Conservation (phyloP, 2,888 invertebrate species). For the Rotaria macrura region DNA sequence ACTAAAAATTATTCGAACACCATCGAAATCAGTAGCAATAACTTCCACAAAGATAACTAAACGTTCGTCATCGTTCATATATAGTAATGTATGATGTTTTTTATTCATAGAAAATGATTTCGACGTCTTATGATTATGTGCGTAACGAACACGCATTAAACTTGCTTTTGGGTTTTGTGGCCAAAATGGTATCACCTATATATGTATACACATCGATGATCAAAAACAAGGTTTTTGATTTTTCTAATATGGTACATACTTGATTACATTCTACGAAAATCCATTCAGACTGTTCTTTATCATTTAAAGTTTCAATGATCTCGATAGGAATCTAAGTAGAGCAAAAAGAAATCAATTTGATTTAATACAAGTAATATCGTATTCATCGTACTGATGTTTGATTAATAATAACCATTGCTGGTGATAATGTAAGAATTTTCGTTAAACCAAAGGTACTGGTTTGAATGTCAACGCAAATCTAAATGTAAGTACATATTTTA, state of each 20-base stretch:
- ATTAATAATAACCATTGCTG: constrained; percentile 83
- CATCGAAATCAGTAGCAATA: neutral
- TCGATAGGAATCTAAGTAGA: constrained; percentile 61
- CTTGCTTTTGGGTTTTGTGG: constrained; percentile 5
- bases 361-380: neutral
- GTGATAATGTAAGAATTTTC: constrained; percentile 86
- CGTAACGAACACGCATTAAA: neutral
- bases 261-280: neutral
- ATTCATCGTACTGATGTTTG: constrained; percentile 17
- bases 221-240: neutral
- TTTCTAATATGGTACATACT: neutral
- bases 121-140: constrained; percentile 11
- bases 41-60: neutral
- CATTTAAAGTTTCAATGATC: constrained; percentile 59
- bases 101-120: constrained; percentile 33
- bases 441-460: constrained; percentile 81
- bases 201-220: neutral
- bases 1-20: constrained; percentile 61
- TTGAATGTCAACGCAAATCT: constrained; percentile 86
- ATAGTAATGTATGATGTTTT: constrained; percentile 28
- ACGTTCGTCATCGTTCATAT: neutral
- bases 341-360: constrained; percentile 27
- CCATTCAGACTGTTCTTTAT: constrained; percentile 33
- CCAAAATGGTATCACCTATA: constrained; percentile 31
- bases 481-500: too few species aligned